These are phyloP conservation scores for Tachina lurida DNA, from an alignment of 2,888 invertebrate genomes.

Conservation along the genomic window DNA sequence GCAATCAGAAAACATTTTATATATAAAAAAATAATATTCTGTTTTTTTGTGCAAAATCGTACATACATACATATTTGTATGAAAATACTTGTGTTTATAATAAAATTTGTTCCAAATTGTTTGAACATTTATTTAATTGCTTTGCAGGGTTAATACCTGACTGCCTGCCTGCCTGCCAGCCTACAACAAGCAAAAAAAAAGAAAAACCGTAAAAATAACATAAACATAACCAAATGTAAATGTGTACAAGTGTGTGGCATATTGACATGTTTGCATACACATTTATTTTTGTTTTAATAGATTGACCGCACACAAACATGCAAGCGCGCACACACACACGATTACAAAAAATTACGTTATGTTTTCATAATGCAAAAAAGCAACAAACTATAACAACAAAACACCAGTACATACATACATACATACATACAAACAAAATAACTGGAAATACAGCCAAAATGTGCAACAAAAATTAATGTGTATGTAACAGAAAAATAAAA, in stretches of 20 bases:
- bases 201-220: slow-evolving; percentile 41
- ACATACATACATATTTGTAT: slow-evolving; percentile 11
- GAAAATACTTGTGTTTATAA: slow-evolving; percentile 55
- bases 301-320: slow-evolving; percentile 35
- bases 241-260: slow-evolving; percentile 61
- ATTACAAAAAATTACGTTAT: slow-evolving; percentile 23
- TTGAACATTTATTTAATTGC: slow-evolving; percentile 66
- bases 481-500: slow-evolving; percentile 16
- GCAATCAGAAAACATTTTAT: slow-evolving; percentile 48
- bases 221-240: slow-evolving; percentile 65
- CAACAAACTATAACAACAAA: slow-evolving; percentile 18
- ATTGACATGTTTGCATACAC: slow-evolving; percentile 66
- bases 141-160: slow-evolving; percentile 57
- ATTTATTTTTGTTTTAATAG: slow-evolving; percentile 52
- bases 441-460: slow-evolving; percentile 34
- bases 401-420: too few relatives aligned
- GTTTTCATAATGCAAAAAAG: slow-evolving; percentile 48
- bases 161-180: slow-evolving; percentile 29
- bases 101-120: slow-evolving; percentile 64
- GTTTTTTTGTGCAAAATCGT: not conserved
- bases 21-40: not conserved
- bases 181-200: slow-evolving; percentile 31
- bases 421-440: slow-evolving; percentile 47
- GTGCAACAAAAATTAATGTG: slow-evolving; percentile 23
- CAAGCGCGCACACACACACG: not conserved